These are phyloP conservation scores for Synanthedon andrenaeformis DNA, from an alignment of 2,888 invertebrate species.

Conservation along the genomic window DNA sequence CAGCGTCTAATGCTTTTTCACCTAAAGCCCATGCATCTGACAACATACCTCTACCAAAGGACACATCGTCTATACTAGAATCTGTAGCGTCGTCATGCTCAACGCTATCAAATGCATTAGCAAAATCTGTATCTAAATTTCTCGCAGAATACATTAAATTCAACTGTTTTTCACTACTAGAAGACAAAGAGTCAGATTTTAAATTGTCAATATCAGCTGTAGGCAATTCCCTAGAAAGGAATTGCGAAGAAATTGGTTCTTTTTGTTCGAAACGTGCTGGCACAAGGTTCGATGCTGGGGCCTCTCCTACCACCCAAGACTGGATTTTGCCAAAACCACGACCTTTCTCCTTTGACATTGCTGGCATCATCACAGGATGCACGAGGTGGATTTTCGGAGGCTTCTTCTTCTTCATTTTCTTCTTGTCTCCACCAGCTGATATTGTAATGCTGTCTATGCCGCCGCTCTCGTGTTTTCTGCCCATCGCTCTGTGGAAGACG, in stretches of 20 bases:
- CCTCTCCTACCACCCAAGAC: constrained; percentile 47
- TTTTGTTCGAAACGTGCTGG: not conserved
- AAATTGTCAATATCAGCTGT: not conserved
- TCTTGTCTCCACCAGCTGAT: constrained; percentile 34
- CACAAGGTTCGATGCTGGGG: not conserved
- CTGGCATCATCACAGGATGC: constrained; percentile 37
- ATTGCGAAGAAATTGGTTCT: not conserved
- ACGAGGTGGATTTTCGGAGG: constrained; percentile 53
- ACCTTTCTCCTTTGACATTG: constrained; percentile 42
- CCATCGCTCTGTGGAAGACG: constrained; percentile 28
- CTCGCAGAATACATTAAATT: not conserved
- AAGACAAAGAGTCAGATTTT: not conserved
- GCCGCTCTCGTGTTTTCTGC: constrained; percentile 27
- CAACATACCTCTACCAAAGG: constrained; percentile 27
- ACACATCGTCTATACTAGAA: not conserved
- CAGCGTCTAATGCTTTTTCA: constrained; percentile 37
- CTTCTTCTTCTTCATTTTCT: constrained; percentile 49
- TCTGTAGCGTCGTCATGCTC: not conserved
- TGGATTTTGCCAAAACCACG: constrained; percentile 38
- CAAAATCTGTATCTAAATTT: not conserved
- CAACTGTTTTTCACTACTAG: not conserved
- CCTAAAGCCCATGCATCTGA: constrained; percentile 41
- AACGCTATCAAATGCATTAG: not conserved
- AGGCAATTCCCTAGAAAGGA: not conserved
- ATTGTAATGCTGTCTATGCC: constrained; percentile 56